Evolutionary conservation across 92 coral and sea anemone species (phyloP).

Genomic region (Nematostella vectensis): DNA sequence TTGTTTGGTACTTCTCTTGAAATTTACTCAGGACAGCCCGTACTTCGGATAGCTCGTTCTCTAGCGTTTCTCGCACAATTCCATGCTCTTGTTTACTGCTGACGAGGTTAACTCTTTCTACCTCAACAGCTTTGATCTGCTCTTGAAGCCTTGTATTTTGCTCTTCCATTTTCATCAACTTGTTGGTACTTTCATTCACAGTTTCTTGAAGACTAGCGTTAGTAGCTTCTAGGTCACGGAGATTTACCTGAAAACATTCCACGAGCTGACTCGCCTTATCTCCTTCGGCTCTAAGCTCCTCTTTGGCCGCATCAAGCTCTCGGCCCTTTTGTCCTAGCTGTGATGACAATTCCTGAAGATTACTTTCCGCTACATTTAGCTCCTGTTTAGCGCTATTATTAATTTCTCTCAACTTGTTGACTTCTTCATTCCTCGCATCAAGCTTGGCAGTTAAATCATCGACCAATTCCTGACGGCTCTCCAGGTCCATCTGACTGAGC

Average conservation of each 20-base stretch:
- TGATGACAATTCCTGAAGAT: slow-evolving; percentile 14
- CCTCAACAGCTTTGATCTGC: slow-evolving; percentile 11
- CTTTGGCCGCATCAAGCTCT: slow-evolving; percentile 12
- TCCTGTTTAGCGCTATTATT: slow-evolving; percentile 14
- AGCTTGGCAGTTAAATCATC: slow-evolving; percentile 31
- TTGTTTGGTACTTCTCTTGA: slow-evolving; percentile 7
- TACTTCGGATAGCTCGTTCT: slow-evolving; percentile 4
- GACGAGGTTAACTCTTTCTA: slow-evolving; percentile 16
- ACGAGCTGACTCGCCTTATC: slow-evolving; percentile 9
- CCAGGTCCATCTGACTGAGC: slow-evolving; percentile 30
- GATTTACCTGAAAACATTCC: slow-evolving; percentile 9
- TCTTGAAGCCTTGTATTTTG: slow-evolving; percentile 27
- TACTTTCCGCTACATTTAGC: slow-evolving; percentile 13
- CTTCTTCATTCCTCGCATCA: slow-evolving; percentile 40
- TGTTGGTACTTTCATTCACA: slow-evolving; percentile 2
- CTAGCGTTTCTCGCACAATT: slow-evolving; percentile 2
- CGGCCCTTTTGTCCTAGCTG: slow-evolving; percentile 8
- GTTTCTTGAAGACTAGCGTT: too few relatives aligned
- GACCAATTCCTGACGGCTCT: slow-evolving; percentile 23
- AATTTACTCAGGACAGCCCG: slow-evolving; percentile 5
- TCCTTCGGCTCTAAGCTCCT: slow-evolving; percentile 3
- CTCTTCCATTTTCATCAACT: slow-evolving; percentile 12
- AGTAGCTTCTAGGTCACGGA: slow-evolving; percentile 18
- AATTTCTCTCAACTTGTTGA: slow-evolving; percentile 21
- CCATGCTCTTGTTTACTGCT: slow-evolving; percentile 18